Evolutionary conservation across 1,140 invertebrate genomes (phyloP), one percentile per base, ranked within the genome.

Genomic region (Mamestra configurata): DNA sequence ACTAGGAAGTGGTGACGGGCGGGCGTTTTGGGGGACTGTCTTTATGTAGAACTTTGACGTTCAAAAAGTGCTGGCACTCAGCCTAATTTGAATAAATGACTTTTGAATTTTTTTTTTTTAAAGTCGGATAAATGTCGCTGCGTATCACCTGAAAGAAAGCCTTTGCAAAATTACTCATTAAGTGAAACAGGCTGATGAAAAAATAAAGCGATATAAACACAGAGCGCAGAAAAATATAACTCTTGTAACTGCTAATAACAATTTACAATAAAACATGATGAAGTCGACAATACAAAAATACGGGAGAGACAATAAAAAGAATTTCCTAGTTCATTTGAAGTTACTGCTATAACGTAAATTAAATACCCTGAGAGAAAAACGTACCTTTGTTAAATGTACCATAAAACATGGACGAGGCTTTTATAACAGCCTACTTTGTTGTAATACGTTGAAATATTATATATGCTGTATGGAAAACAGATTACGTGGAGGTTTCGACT

Each of bases 251-350:
- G 40, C 64, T 46, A 64, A 68, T 68, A 68, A 68, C 20, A 68
- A 46, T 68, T 68, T 24, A 51, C 43, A 71, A 53, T 53, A 71
- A 71, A 71, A 71, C 68, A 22, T 10, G 43, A 70, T 71, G 68
- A 27, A 53, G 24, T 31, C 43, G 15, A 71, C 24, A 22, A 31
- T 20, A 51, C 46, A 53, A 71, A 71, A 71, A 49, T 20, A 20
- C 43, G 57, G 46, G 22, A 55, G 35, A 77, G 55, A 77, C 55
- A 77, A 77, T 77, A 57, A 64, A 77, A 64, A 15, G 73, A 77
- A 77, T 77, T 77, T 77, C 73, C 73, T 77, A 77, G 73, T 77
- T 77, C 51, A 77, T 64, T 77, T 64, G 5, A 64, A 49, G 27
- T 77, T 64, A 64, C 55, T 55, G 70, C 31, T 15, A 13, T 40